Conservation (phyloP, 2,797 vertebrate species). For the Lagocephalus sceleratus region DNA sequence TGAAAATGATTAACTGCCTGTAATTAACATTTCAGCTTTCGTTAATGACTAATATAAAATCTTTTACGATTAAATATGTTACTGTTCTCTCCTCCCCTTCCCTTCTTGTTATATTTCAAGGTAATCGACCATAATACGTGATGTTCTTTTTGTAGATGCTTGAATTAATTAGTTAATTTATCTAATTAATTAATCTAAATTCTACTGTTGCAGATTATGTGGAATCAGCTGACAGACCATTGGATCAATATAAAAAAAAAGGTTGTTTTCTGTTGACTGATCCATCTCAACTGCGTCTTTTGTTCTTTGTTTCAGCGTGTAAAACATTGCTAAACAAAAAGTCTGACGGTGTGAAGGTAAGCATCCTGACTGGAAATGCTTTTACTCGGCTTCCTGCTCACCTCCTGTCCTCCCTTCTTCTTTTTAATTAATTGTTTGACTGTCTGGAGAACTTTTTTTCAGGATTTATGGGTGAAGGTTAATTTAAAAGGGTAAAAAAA, state of each 20-base stretch:
- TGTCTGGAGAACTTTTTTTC: constrained; percentile 4
- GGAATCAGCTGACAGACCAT: constrained; percentile 1
- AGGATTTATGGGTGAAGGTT: too few relatives aligned
- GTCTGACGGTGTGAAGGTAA: constrained; percentile 98
- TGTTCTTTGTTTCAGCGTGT: constrained; percentile 83
- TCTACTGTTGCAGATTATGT: background rate
- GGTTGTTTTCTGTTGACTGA: background rate
- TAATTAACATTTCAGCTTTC: too few relatives aligned
- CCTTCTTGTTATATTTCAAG: constrained; percentile 35
- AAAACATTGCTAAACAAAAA: constrained; percentile 99
- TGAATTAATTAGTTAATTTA: background rate
- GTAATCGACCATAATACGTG: constrained; percentile 52
- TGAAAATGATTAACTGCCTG: constrained; percentile 21
- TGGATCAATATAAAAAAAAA: background rate
- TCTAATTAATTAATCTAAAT: background rate
- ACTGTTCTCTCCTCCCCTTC: constrained; percentile 62
- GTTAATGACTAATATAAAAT: too few relatives aligned
- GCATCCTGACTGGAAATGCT: constrained; percentile 26
- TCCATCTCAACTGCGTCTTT: constrained; percentile 5
- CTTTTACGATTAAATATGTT: constrained; percentile 27
- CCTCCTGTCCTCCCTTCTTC: constrained; percentile 23
- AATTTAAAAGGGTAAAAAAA: too few relatives aligned
- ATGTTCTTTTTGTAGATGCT: constrained; percentile 35
- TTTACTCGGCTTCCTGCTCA: constrained; percentile 6
- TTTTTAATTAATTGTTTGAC: constrained; percentile 6